phyloP scores from a whole-genome alignment of 2,797 vertebrate genomes.

The Rhynchotus rufescens region DNA sequence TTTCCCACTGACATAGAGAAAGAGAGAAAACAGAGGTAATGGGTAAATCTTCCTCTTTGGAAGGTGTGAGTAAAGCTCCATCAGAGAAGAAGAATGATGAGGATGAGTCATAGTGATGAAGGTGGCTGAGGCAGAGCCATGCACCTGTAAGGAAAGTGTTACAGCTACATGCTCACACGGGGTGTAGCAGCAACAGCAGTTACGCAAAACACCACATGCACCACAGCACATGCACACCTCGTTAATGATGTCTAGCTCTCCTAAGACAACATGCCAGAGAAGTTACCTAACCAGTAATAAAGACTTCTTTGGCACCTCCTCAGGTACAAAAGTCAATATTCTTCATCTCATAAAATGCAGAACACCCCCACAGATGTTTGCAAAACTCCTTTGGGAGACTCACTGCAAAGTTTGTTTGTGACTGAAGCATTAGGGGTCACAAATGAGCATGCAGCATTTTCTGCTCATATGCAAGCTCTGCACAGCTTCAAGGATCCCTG shows the following conservation, averaged over 20 bases:
- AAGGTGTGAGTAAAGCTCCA: not conserved
- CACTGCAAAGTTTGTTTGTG: not conserved
- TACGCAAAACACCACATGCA: not conserved
- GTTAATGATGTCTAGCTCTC: slow-evolving; percentile 21
- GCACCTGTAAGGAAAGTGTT: not conserved
- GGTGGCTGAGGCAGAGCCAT: not conserved
- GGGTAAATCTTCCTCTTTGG: not conserved
- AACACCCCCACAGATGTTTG: slow-evolving; percentile 33
- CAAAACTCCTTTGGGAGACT: not conserved
- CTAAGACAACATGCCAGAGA: not conserved
- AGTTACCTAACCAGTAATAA: slow-evolving; percentile 64
- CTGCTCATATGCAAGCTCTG: not conserved
- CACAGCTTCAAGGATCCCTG: not conserved
- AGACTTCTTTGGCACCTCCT: slow-evolving; percentile 12
- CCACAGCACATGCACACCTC: slow-evolving; percentile 21
- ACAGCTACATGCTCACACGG: rapidly evolving
- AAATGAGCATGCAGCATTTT: not conserved
- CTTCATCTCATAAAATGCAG: slow-evolving; percentile 1
- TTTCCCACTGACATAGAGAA: not conserved
- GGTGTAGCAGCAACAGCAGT: not conserved
- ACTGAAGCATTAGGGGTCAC: not conserved
- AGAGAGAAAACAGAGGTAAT: not conserved
- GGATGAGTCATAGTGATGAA: not conserved
- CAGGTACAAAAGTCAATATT: slow-evolving; percentile 39
- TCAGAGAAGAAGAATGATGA: not conserved